Conservation (phyloP, 2,888 invertebrate species). For the Crematogaster levior region DNA sequence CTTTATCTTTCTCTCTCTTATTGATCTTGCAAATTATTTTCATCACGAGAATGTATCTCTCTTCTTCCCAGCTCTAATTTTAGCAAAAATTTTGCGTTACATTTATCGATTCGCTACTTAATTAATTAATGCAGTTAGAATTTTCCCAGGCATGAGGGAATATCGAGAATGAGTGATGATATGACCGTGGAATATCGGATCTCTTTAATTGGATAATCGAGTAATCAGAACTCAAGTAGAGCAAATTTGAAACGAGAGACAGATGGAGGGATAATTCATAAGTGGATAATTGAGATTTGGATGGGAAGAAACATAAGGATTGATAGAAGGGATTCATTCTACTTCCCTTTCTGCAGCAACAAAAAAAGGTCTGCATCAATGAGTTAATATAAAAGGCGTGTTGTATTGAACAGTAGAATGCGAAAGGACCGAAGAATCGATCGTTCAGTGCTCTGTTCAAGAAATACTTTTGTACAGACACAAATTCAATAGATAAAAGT, state of each 20-base stretch:
- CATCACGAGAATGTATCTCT: neutral
- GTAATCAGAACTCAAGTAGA: conserved; percentile 15
- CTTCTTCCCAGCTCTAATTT: neutral
- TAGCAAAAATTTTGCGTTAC: neutral
- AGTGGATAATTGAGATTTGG: conserved; percentile 25
- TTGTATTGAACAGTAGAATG: neutral
- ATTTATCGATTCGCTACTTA: neutral
- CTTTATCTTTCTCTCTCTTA: no score
- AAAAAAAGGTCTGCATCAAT: neutral
- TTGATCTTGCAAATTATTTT: neutral
- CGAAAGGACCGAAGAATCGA: neutral
- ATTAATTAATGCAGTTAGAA: neutral
- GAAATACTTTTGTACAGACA: neutral
- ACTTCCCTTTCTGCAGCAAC: neutral
- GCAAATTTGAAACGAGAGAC: neutral
- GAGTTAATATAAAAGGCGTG: neutral
- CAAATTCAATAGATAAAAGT: neutral
- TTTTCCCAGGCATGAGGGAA: neutral
- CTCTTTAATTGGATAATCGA: conserved; percentile 39
- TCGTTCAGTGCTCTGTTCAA: neutral
- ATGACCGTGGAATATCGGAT: neutral
- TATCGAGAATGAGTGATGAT: neutral
- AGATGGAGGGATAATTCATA: conserved; percentile 21
- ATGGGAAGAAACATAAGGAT: neutral
- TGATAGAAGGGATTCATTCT: neutral